A percentile compares a stretch with the other conserved stretches of the same genome.
Evolutionary conservation across 2,797 vertebrate species (phyloP).

Genomic region (Pristis pectinata): DNA sequence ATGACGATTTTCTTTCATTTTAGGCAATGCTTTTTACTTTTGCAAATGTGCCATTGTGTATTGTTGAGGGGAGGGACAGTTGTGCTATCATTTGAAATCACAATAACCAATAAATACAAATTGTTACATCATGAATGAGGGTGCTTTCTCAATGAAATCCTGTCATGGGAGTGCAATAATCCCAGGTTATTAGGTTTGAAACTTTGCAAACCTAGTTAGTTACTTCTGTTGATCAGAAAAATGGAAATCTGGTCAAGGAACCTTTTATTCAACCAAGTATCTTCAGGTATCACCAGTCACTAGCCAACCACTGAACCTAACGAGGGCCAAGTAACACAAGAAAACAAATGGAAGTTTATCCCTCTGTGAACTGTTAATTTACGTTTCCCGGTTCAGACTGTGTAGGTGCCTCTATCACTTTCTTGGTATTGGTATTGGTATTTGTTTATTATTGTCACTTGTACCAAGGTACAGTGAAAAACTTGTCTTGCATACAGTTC

Average conservation of each 20-base stretch:
- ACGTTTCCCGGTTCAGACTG: neutral
- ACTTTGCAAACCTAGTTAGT: too few species aligned
- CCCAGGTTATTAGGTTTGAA: neutral
- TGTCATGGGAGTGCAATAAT: too few species aligned
- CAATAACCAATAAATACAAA: slow-evolving; percentile 1
- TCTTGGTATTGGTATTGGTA: too few species aligned
- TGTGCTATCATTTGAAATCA: neutral
- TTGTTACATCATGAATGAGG: neutral
- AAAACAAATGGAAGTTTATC: neutral
- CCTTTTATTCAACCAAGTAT: too few species aligned
- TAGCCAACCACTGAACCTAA: neutral
- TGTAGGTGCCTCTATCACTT: too few species aligned
- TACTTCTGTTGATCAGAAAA: neutral
- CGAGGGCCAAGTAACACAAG: neutral
- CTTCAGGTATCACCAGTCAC: neutral
- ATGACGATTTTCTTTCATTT: neutral
- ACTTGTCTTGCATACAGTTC: too few species aligned
- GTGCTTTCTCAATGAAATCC: neutral
- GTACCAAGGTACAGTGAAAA: too few species aligned
- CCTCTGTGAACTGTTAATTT: neutral
- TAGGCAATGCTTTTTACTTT: neutral
- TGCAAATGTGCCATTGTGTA: neutral
- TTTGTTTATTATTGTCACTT: too few species aligned
- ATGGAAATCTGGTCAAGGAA: neutral
- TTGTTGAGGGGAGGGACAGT: neutral